Percentiles rank a stretch among this genome's conserved stretches.
Evolutionary conservation across 2,888 invertebrate species (phyloP).

Genomic region (Rhorus exstirpatorius): DNA sequence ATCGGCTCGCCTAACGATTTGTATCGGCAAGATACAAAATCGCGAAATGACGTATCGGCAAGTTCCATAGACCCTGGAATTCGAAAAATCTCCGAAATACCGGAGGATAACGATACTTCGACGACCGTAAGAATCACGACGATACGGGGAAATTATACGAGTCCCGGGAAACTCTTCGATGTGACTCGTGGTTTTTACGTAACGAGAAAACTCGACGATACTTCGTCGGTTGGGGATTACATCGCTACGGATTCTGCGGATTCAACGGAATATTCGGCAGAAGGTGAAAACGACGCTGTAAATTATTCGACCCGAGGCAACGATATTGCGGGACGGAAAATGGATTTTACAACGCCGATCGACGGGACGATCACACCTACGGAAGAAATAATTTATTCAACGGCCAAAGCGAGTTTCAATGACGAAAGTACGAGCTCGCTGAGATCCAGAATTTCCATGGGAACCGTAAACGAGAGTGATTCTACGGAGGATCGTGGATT

Average conservation of each 20-base stretch:
- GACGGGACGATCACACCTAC: background rate
- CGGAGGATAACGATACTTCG: conserved; percentile 17
- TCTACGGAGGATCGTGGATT: conserved; percentile 1
- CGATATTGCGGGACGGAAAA: conserved; percentile 9
- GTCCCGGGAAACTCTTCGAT: conserved; percentile 25
- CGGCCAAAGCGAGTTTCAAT: conserved; percentile 18
- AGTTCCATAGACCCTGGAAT: background rate
- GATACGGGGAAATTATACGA: conserved; percentile 69
- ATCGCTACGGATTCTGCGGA: background rate
- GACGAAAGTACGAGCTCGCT: conserved; percentile 24
- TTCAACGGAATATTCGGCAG: background rate
- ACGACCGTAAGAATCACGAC: conserved; percentile 73
- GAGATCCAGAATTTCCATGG: background rate
- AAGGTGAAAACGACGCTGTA: background rate
- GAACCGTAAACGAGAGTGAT: conserved; percentile 21
- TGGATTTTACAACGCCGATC: background rate
- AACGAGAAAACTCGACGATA: conserved; percentile 68
- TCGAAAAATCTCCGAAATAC: background rate
- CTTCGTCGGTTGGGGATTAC: background rate
- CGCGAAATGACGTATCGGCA: background rate
- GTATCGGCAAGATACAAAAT: no score
- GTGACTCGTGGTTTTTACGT: conserved; percentile 72
- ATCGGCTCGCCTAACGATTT: background rate
- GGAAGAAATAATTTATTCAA: conserved; percentile 1
- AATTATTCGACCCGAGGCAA: conserved; percentile 28